Conservation (phyloP, 2,797 vertebrate species). For the Euphonia xanthogaster region DNA sequence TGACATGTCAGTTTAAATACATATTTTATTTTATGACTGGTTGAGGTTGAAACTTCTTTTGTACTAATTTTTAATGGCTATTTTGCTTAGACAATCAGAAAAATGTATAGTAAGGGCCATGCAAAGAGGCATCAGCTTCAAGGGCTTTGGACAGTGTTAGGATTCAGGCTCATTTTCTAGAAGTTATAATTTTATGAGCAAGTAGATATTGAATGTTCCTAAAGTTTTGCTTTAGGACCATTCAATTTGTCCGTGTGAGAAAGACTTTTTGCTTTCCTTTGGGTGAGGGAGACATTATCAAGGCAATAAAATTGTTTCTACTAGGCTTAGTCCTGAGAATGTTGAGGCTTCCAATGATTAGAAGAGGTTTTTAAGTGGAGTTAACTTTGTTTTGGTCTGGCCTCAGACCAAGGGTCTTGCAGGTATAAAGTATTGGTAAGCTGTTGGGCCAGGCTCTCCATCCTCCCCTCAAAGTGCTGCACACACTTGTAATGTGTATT, state of each 20-base stretch:
- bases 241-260: not conserved
- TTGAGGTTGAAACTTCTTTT: not conserved
- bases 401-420: not conserved
- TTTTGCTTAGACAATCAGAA: not conserved
- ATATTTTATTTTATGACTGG: not conserved
- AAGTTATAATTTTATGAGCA: not conserved
- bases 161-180: not conserved
- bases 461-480: not conserved
- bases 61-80: not conserved
- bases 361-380: constrained; percentile 6
- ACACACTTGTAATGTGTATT: not conserved
- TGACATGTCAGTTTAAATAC: not conserved
- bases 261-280: not conserved
- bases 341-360: constrained; percentile 12
- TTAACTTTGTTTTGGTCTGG: constrained; percentile 38
- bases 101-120: not conserved
- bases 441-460: constrained; percentile 15
- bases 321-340: not conserved
- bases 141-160: not conserved
- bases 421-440: not conserved
- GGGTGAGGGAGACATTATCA: not conserved
- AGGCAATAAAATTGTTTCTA: not conserved
- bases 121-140: not conserved
- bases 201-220: not conserved
- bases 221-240: not conserved